These are phyloP conservation scores for Lepus oiostolus DNA, from an alignment of 2,797 vertebrate genomes.

Conservation along the genomic window DNA sequence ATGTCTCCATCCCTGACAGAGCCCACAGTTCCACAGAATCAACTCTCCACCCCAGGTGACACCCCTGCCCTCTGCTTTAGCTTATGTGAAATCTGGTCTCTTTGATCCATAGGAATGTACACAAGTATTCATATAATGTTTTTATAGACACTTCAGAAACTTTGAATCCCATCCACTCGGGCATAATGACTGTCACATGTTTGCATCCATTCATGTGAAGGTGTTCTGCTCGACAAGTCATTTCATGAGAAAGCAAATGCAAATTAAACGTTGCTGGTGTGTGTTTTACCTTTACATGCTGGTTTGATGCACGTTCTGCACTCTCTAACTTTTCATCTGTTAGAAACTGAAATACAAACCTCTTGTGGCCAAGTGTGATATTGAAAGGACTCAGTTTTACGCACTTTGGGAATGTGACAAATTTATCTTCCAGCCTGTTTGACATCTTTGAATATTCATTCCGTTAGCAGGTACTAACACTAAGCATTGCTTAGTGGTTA, in stretches of 20 bases:
- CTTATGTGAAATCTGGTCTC: constrained; percentile 32
- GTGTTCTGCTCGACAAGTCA: constrained; percentile 3
- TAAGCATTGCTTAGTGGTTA: neutral
- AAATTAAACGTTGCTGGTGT: neutral
- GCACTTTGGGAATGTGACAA: neutral
- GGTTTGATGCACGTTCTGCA: neutral
- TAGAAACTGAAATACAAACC: neutral
- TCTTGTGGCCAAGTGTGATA: neutral
- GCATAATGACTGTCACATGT: constrained; percentile 58
- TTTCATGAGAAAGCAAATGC: constrained; percentile 26
- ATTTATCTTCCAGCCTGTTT: constrained; percentile 17
- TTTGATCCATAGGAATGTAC: constrained; percentile 64
- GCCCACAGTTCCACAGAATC: neutral
- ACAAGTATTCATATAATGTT: constrained; percentile 53
- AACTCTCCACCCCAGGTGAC: neutral
- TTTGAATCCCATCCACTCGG: constrained; percentile 62
- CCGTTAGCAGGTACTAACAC: constrained; percentile 3
- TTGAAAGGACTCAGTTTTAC: neutral
- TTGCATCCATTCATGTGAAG: constrained; percentile 33
- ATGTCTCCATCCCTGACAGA: neutral
- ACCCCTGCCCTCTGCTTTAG: neutral
- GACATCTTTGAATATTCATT: constrained; percentile 22
- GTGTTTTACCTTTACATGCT: neutral
- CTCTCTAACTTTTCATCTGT: neutral
- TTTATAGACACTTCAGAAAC: constrained; percentile 67